Percentiles rank a stretch among this genome's conserved stretches.
These are phyloP conservation scores for Myotis lucifugus DNA, from an alignment of 2,113 vertebrate species.

Conservation along the genomic window DNA sequence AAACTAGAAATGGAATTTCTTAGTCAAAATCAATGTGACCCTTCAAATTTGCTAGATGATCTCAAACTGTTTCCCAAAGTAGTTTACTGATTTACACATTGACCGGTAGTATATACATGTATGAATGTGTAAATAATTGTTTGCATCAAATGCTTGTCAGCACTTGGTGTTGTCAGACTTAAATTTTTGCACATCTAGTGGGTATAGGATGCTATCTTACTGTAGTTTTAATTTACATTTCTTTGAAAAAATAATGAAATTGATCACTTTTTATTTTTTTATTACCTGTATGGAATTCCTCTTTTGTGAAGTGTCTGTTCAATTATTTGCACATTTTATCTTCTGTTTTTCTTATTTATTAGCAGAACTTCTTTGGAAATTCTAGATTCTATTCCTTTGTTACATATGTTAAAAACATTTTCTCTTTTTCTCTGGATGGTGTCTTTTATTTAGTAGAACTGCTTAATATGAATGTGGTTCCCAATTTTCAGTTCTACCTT, in stretches of 20 bases:
- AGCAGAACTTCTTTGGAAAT: not conserved
- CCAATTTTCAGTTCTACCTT: not conserved
- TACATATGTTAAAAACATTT: not conserved
- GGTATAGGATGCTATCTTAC: not conserved
- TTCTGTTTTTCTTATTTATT: conserved; percentile 13
- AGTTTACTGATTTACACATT: not conserved
- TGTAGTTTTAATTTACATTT: not conserved
- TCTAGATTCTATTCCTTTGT: not conserved
- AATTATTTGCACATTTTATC: not conserved
- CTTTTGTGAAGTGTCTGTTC: not conserved
- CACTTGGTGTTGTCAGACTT: not conserved
- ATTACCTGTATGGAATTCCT: not conserved
- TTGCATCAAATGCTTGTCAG: not conserved
- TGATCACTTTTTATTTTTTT: not conserved
- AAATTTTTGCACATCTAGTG: not conserved
- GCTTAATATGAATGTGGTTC: not conserved
- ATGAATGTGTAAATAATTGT: conserved; percentile 3
- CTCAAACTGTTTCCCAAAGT: not conserved
- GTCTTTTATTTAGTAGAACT: not conserved
- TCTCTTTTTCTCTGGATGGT: not conserved
- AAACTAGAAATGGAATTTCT: not conserved
- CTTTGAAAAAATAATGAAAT: not conserved
- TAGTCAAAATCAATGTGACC: not conserved
- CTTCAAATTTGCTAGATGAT: not conserved
- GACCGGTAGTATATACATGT: not conserved